Percentiles rank a stretch among this genome's conserved stretches.
Evolutionary conservation across 2,113 vertebrate genomes (phyloP).

Genomic region (Seriola aureovittata): DNA sequence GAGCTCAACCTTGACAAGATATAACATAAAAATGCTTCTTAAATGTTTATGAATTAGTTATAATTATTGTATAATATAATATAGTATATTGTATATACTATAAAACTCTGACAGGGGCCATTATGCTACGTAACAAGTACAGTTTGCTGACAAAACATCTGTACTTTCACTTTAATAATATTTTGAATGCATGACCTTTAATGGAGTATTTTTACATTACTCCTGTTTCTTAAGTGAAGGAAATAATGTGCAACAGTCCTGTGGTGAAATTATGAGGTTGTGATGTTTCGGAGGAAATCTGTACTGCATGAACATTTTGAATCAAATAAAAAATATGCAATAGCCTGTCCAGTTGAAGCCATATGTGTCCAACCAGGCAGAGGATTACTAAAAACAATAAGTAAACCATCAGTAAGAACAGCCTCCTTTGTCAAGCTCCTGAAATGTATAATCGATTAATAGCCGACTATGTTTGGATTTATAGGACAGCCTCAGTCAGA

Average conservation of each 20-base stretch:
- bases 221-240: not conserved
- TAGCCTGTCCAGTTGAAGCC: constrained; percentile 13
- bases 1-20: not conserved
- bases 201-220: not conserved
- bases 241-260: constrained; percentile 4
- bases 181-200: not conserved
- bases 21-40: not conserved
- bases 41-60: not conserved
- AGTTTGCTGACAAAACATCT: not conserved
- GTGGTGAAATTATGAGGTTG: constrained; percentile 8
- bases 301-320: constrained; percentile 20
- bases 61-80: not conserved
- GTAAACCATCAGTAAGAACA: constrained; percentile 55
- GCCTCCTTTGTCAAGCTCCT: constrained; percentile 46
- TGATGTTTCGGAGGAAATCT: constrained; percentile 18
- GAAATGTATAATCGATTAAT: constrained; percentile 69
- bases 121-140: not conserved
- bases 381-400: constrained; percentile 45
- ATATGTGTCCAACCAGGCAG: constrained; percentile 24
- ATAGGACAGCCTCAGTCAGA: constrained; percentile 57
- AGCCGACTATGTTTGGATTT: constrained; percentile 66
- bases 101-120: not conserved
- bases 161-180: not conserved
- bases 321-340: constrained; percentile 31
- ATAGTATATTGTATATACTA: not conserved